Evolutionary conservation across 1,140 invertebrate species (phyloP), one percentile per base, ranked within the genome.

Genomic region (Mesaphorura yosii): DNA sequence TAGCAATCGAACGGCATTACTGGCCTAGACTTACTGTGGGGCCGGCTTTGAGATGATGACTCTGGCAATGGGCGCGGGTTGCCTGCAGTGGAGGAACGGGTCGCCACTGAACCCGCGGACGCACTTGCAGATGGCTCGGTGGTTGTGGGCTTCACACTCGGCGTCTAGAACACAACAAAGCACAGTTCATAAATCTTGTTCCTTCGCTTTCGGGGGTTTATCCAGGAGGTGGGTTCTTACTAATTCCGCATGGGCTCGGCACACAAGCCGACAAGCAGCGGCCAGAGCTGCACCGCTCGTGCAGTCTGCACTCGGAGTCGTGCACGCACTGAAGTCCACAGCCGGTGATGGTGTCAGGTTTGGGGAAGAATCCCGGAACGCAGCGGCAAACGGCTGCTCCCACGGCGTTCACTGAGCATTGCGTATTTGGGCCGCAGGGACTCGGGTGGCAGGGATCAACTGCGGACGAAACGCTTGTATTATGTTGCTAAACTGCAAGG

Each of bases 81-180:
- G 57, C 7, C 26, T 46, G 29, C 80, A 83, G 17, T 68, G 60
- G 2, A 63, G 66, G 22, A 87, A 74, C 4, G 88, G 85, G 72
- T 89, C 82, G n/a, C 88, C 88, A 26, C 81, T 78, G 66, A 78
- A 81, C 46, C 88, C 88, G 28, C 79, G 71, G 0, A 83, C 81
- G 65, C 88, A 92, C 31, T 79, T 81, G 70, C 88, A 92, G 34
- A 82, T 73, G 5, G 85, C 78, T 48, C 78, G 75, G 66, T 90
- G 87, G 60, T 82, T 81, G 26, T 75, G 61, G 2, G 83, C 82
- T 47, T 82, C 76, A 65, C 88, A 91, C 54, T 83, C 78, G 22
- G 31, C 31, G n/a, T 34, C n/a, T n/a, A n/a, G n/a, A n/a, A n/a
- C n/a, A n/a, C n/a, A n/a, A n/a, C n/a, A n/a, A n/a, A n/a, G n/a